These are phyloP conservation scores for Odocoileus virginianus DNA, from an alignment of 2,113 vertebrate genomes.

Conservation along the genomic window DNA sequence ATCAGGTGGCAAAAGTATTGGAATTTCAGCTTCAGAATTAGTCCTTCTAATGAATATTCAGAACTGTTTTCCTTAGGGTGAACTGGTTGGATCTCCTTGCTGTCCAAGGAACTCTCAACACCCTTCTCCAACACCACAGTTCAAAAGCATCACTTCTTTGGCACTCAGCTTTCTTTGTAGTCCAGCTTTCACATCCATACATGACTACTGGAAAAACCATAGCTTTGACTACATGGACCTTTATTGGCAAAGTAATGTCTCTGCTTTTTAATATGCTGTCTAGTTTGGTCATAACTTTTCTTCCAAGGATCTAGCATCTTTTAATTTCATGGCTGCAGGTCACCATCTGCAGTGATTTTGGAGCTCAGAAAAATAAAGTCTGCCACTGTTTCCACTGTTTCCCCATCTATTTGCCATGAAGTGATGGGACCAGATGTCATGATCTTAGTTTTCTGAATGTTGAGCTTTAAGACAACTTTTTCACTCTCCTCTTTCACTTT, in stretches of 20 bases:
- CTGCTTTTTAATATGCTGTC: not conserved
- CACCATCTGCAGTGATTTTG: not conserved
- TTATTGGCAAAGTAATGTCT: not conserved
- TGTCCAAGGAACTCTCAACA: not conserved
- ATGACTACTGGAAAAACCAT: not conserved
- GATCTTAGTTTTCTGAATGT: not conserved
- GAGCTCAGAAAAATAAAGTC: not conserved
- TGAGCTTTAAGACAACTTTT: not conserved
- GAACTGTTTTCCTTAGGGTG: not conserved
- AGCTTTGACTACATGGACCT: not conserved
- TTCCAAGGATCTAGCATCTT: not conserved
- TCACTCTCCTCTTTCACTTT: not conserved
- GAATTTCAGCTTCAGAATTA: not conserved
- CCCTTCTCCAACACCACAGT: not conserved
- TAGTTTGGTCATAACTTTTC: not conserved
- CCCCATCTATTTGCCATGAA: not conserved
- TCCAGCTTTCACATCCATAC: not conserved
- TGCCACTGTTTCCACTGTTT: not conserved
- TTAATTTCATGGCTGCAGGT: not conserved
- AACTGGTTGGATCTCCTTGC: not conserved
- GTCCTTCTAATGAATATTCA: not conserved
- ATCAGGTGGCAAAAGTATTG: not conserved
- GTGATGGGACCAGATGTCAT: not conserved
- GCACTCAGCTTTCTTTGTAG: not conserved
- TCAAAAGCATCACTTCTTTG: not conserved